Percentiles rank a stretch among this genome's conserved stretches.
phyloP scores from a whole-genome alignment of 1,140 invertebrate species.

The Venustaconcha ellipsiformis region DNA sequence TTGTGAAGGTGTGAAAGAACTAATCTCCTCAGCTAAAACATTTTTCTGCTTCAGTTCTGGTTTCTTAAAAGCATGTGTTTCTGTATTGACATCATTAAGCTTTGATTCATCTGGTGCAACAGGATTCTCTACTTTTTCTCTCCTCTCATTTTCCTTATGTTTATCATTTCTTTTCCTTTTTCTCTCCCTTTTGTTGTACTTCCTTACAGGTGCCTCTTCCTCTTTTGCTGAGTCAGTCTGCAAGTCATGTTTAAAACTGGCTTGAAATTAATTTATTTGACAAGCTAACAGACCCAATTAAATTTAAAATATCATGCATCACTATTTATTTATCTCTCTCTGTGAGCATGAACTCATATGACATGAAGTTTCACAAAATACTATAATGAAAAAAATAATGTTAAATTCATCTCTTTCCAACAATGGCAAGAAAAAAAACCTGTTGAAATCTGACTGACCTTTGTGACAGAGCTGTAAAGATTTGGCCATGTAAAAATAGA shows the following conservation, averaged over 20 bases:
- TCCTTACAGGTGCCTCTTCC: constrained; percentile 11
- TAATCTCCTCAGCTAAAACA: too few relatives aligned
- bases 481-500: too few relatives aligned
- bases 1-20: too few relatives aligned
- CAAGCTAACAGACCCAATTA: not conserved
- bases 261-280: not conserved
- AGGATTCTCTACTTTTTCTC: not conserved
- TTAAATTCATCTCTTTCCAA: not conserved
- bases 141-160: constrained; percentile 24
- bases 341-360: not conserved
- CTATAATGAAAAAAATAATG: not conserved
- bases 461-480: too few relatives aligned
- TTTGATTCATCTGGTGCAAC: too few relatives aligned
- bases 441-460: too few relatives aligned
- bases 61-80: too few relatives aligned
- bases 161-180: constrained; percentile 30
- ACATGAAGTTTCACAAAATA: not conserved
- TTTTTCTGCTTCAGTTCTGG: too few relatives aligned
- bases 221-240: constrained; percentile 19
- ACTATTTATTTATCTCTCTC: not conserved
- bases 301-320: not conserved
- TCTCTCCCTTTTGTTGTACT: constrained; percentile 28
- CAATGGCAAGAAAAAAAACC: too few relatives aligned
- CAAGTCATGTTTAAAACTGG: not conserved
- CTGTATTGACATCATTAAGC: too few relatives aligned